Percentiles rank a stretch among this genome's conserved stretches.
Evolutionary conservation across 2,888 invertebrate species (phyloP).

Genomic region (Lottia gigantea): DNA sequence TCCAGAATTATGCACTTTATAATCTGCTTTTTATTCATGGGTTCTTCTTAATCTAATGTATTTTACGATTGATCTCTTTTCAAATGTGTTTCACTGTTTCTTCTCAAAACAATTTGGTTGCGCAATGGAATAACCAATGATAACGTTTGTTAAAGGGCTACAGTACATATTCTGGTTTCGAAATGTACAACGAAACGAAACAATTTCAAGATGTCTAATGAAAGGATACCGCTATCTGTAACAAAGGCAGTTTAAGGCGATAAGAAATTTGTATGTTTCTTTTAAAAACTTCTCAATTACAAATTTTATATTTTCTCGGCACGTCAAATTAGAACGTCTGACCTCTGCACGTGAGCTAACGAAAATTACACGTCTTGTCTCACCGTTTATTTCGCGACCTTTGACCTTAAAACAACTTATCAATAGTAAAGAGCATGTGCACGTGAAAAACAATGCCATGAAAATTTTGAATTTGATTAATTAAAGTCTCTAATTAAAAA

Average conservation of each 20-base stretch:
- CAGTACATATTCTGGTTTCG: no score
- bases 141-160: no score
- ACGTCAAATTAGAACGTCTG: not conserved
- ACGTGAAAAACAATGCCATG: slow-evolving; percentile 1
- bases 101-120: no score
- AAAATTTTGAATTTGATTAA: not conserved
- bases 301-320: not conserved
- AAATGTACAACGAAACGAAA: no score
- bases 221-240: not conserved
- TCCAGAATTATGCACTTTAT: no score
- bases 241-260: not conserved
- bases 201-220: not conserved
- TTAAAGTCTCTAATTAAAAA: not conserved
- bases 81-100: no score
- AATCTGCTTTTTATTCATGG: no score
- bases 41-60: no score
- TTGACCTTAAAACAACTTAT: not conserved
- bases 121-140: no score
- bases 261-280: slow-evolving; percentile 2
- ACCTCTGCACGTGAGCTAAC: slow-evolving; percentile 7
- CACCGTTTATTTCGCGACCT: not conserved
- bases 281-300: slow-evolving; percentile 5
- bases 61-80: no score
- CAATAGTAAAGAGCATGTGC: slow-evolving; percentile 2
- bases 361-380: not conserved